A percentile compares a stretch with the other conserved stretches of the same genome.
These are phyloP conservation scores for Ophion obscuratus DNA, from an alignment of 2,888 invertebrate genomes.

Conservation along the genomic window DNA sequence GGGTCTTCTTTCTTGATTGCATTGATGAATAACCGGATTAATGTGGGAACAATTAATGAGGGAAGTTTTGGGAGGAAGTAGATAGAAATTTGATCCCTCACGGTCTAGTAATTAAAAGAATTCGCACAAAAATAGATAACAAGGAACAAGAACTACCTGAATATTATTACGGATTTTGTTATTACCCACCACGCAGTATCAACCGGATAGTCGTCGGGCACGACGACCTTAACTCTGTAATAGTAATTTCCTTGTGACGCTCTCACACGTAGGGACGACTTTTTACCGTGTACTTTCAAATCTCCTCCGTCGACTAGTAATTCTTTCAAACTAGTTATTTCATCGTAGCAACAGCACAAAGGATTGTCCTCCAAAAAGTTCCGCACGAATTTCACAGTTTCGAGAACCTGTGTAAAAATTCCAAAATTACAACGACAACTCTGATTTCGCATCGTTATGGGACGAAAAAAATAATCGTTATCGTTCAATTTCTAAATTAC, in stretches of 20 bases:
- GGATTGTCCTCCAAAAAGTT: constrained; percentile 89
- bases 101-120: too few species aligned
- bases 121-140: too few species aligned
- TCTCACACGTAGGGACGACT: constrained; percentile 86
- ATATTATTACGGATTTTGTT: background rate
- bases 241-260: constrained; percentile 87
- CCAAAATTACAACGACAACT: background rate
- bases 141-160: background rate
- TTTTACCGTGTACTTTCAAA: constrained; percentile 89
- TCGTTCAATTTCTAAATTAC: constrained; percentile 70
- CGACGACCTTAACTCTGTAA: constrained; percentile 86
- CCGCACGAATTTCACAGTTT: constrained; percentile 86
- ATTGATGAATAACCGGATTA: too few species aligned
- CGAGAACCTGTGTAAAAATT: constrained; percentile 84
- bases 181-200: constrained; percentile 84
- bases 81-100: too few species aligned
- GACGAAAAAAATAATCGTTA: constrained; percentile 8
- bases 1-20: too few species aligned
- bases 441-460: background rate
- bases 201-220: constrained; percentile 89
- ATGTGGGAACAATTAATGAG: too few species aligned
- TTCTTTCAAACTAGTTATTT: constrained; percentile 87
- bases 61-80: too few species aligned
- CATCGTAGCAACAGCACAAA: constrained; percentile 89
- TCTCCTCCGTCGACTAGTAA: constrained; percentile 85